Conservation (phyloP, 2,797 vertebrate genomes). For the Dendrocincla fuliginosa region DNA sequence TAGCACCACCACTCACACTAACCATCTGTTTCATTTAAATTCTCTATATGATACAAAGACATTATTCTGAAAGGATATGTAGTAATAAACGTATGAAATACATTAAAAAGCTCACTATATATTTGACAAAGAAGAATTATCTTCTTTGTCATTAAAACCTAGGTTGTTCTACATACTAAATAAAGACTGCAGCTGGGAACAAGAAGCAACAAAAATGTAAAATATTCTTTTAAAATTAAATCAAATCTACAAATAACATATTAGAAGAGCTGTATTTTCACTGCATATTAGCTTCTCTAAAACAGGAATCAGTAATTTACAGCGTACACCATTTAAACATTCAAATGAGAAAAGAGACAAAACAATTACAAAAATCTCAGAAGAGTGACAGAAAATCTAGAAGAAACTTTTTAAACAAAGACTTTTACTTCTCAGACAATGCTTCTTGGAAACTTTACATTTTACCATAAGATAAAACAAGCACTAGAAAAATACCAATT, state of each 20-base stretch:
- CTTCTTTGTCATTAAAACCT: neutral
- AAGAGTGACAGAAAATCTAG: neutral
- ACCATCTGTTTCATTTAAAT: neutral
- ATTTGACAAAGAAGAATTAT: neutral
- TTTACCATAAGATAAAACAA: neutral
- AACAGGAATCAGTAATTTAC: neutral
- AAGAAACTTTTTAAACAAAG: conserved; percentile 11
- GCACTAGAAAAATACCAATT: conserved; percentile 15
- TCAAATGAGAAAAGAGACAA: conserved; percentile 49
- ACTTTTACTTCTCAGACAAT: neutral
- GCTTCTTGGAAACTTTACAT: conserved; percentile 2
- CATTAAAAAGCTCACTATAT: no score
- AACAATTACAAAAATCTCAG: conserved; percentile 58
- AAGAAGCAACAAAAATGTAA: neutral
- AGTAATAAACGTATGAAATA: neutral
- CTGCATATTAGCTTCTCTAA: neutral
- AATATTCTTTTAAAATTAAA: neutral
- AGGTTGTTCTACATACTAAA: neutral
- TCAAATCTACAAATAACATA: conserved; percentile 32
- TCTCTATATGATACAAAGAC: neutral
- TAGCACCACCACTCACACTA: neutral
- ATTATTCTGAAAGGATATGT: no score
- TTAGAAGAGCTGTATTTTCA: conserved; percentile 29
- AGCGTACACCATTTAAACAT: neutral
- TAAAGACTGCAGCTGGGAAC: neutral